phyloP scores from a whole-genome alignment of 2,888 invertebrate species.

The Arctia plantaginis region DNA sequence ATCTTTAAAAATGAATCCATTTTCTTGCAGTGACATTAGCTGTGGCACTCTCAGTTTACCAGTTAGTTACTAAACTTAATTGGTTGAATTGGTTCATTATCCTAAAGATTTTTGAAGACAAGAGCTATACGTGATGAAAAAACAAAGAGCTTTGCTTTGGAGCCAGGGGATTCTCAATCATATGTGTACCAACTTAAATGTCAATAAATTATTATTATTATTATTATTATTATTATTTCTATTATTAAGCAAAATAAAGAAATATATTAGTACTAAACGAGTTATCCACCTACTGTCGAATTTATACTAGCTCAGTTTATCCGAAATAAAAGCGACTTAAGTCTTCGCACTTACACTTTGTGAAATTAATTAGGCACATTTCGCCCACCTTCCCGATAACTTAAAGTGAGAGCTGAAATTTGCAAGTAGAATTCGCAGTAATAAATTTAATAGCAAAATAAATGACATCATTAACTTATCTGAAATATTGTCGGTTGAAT shows the following conservation, averaged over 20 bases:
- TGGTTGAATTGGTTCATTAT: not conserved
- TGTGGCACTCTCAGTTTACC: not conserved
- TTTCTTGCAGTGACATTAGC: no score
- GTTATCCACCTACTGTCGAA: not conserved
- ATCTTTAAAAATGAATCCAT: no score
- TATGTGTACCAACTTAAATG: no score
- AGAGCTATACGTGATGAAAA: not conserved
- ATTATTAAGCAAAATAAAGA: not conserved
- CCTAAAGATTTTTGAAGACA: not conserved
- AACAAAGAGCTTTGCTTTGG: not conserved
- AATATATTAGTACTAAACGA: not conserved
- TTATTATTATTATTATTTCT: no score
- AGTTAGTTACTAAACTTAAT: no score
- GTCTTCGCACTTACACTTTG: slow-evolving; percentile 43
- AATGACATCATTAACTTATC: slow-evolving; percentile 68
- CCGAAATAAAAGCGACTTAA: slow-evolving; percentile 39
- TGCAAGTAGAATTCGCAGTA: slow-evolving; percentile 55
- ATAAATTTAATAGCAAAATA: slow-evolving; percentile 66
- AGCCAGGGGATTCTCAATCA: no score
- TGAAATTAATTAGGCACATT: slow-evolving; percentile 54
- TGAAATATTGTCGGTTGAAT: slow-evolving; percentile 65
- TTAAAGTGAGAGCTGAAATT: slow-evolving; percentile 56
- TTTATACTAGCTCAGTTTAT: slow-evolving; percentile 29
- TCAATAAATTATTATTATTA: no score
- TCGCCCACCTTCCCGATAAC: slow-evolving; percentile 57